These are phyloP conservation scores for Drosophila pseudotakahashii DNA, from an alignment of 2,888 invertebrate genomes.

Conservation along the genomic window DNA sequence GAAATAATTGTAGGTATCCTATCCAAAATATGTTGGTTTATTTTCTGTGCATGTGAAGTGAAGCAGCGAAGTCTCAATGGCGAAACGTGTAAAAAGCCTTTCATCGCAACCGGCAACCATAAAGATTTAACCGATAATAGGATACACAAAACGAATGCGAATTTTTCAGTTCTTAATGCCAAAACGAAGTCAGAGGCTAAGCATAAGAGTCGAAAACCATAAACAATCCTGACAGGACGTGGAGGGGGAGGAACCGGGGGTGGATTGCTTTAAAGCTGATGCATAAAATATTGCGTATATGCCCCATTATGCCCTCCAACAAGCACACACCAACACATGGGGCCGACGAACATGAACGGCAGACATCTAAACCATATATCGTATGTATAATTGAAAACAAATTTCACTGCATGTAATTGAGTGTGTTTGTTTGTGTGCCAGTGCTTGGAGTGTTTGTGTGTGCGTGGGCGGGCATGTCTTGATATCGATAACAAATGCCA, in stretches of 20 bases:
- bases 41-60: background rate
- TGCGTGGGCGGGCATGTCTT: conserved; percentile 55
- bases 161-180: conserved; percentile 34
- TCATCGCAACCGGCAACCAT: conserved; percentile 22
- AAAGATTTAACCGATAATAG: conserved; percentile 40
- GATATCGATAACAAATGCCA: conserved; percentile 77
- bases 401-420: conserved; percentile 74
- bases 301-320: conserved; percentile 50
- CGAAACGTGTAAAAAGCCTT: conserved; percentile 3
- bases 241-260: conserved; percentile 1
- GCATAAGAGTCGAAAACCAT: conserved; percentile 17
- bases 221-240: conserved; percentile 29
- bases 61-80: background rate
- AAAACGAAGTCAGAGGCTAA: conserved; percentile 21
- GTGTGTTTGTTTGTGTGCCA: conserved; percentile 44
- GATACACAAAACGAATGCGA: conserved; percentile 20
- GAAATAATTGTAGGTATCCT: too few species aligned
- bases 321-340: conserved; percentile 1
- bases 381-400: conserved; percentile 79
- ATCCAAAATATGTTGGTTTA: too few species aligned
- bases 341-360: conserved; percentile 11
- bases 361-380: conserved; percentile 48
- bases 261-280: conserved; percentile 41
- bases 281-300: conserved; percentile 70
- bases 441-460: conserved; percentile 13